Evolutionary conservation across 64 coral and sea anemone species (phyloP).

Genomic region (Astreopora myriophthalma): DNA sequence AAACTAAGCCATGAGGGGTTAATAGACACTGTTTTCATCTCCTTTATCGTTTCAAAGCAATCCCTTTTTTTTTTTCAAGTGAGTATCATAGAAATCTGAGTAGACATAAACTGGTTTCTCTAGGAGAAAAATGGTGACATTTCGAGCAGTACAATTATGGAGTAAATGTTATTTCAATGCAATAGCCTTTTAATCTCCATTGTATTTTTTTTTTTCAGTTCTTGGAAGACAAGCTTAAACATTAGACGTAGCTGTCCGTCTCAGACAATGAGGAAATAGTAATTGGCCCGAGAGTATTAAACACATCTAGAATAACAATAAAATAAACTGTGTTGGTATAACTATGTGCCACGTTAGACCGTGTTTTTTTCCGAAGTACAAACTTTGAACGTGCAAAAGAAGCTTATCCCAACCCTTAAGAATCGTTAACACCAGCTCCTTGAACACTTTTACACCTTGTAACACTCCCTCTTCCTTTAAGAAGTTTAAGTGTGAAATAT

Average conservation of each 20-base stretch:
- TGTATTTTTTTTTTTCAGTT: neutral
- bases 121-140: too few species aligned
- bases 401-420: neutral
- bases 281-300: neutral
- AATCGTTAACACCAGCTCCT: neutral
- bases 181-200: too few species aligned
- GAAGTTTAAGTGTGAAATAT: too few species aligned
- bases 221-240: neutral
- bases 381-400: neutral
- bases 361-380: neutral
- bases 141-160: neutral
- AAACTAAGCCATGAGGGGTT: neutral
- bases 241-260: neutral
- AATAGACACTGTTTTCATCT: neutral
- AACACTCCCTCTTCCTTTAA: too few species aligned
- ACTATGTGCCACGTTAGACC: neutral
- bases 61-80: neutral
- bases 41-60: neutral
- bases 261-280: neutral
- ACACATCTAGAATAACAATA: neutral
- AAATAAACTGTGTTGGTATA: neutral
- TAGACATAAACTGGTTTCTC: neutral
- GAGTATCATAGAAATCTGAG: neutral
- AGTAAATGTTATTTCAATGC: neutral
- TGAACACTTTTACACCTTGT: neutral